Evolutionary conservation across 2,888 invertebrate species (phyloP), one percentile per base, ranked within the genome.

Genomic region (Phrixothrix hirtus): DNA sequence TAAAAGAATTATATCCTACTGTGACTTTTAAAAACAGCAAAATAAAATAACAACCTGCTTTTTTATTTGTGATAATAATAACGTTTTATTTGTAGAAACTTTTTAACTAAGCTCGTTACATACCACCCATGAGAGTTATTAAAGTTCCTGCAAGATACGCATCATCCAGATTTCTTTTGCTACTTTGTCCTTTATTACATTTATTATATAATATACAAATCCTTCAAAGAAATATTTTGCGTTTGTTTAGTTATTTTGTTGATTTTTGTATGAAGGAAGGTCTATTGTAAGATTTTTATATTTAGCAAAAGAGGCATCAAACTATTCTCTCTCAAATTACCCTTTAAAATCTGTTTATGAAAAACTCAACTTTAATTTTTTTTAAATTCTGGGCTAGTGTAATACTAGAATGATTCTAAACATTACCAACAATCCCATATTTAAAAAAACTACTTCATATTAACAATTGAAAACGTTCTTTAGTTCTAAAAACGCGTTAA

Each of bases 101-200:
- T 61, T 61, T 60, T 61, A 63, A 63, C 61, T 62, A 59, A 60
- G 61, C 63, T 63, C 61, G 61, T 63, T 63, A 63, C 61, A 58
- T 44, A 55, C 60, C 51, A 59, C 61, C 56, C 58, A 45, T 50
- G 58, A 56, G 59, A 58, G 51, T 60, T 58, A 56, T 55, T 58
- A 62, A 61, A 62, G 59, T 62, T 63, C 61, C 58, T 58, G 25
- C 21, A 29, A 39, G 44, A 27, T 45, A 44, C 45, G 34, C 50
- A 30, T 21, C 30, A 53, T 53, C 54, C 47, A 55, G 46, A 50
- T 51, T 53, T 55, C 39, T 44, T 44, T 53, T 53, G 42, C 51
- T 32, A 46, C 58, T 46, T 55, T 53, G 49, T 58, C 41, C 49
- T 43, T 53, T 53, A 58, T 55, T 53, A 45, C 53, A 55, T 55